These are phyloP conservation scores for Valencia hispanica DNA, from an alignment of 2,797 vertebrate genomes.

Conservation along the genomic window DNA sequence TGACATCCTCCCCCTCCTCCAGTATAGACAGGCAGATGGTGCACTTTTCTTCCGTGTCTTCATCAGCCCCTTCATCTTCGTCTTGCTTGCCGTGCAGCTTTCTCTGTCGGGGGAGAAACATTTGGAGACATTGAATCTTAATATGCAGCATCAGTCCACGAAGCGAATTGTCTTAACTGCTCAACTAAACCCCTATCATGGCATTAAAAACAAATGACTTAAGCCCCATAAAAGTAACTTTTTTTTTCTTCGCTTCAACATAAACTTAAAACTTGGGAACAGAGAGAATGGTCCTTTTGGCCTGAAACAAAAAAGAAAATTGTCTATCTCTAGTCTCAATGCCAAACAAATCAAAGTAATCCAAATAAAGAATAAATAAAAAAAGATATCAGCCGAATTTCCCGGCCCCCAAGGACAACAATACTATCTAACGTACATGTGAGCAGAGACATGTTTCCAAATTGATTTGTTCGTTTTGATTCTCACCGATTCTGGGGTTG, in stretches of 20 bases:
- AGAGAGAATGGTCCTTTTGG: conserved; percentile 79
- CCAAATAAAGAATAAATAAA: conserved; percentile 38
- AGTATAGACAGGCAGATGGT: conserved; percentile 99
- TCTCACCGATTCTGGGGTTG: conserved; percentile 86
- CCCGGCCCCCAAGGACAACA: conserved; percentile 70
- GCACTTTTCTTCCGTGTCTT: conserved; percentile 99
- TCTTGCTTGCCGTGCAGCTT: conserved; percentile 98
- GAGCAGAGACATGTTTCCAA: conserved; percentile 81
- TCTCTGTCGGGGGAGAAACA: conserved; percentile 85
- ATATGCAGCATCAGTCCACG: conserved; percentile 11
- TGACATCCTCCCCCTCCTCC: conserved; percentile 94
- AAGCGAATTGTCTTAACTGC: conserved; percentile 39
- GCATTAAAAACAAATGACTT: conserved; percentile 9
- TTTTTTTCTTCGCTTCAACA: conserved; percentile 37
- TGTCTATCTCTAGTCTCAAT: conserved; percentile 42
- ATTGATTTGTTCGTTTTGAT: conserved; percentile 80
- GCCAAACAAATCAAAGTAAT: conserved; percentile 48
- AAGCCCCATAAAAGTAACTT: conserved; percentile 20
- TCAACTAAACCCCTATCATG: conserved; percentile 44
- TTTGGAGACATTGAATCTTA: conserved; percentile 50
- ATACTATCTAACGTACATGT: conserved; percentile 76
- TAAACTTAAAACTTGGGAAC: conserved; percentile 67
- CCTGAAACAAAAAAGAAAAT: conserved; percentile 63
- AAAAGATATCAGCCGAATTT: conserved; percentile 67
- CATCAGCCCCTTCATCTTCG: conserved; percentile 94